Percentiles rank a stretch among this genome's conserved stretches.
These are phyloP conservation scores for Drosophila pandora DNA, from an alignment of 1,140 invertebrate species.

Conservation along the genomic window DNA sequence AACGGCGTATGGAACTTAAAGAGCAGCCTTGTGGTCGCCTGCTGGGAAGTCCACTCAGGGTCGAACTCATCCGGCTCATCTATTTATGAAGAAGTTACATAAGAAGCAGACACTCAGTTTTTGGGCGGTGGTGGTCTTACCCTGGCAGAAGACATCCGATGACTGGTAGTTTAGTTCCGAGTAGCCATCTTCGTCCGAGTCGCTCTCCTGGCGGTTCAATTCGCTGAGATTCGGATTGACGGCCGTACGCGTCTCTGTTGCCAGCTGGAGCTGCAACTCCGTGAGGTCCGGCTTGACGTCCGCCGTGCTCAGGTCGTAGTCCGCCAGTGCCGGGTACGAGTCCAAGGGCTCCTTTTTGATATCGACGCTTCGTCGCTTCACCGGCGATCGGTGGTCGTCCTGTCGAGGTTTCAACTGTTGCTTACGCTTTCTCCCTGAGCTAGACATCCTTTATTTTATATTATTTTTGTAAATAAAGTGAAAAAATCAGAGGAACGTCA, in stretches of 20 bases:
- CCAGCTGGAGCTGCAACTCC: slow-evolving; percentile 59
- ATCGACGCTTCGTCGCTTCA: slow-evolving; percentile 56
- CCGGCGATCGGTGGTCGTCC: slow-evolving; percentile 61
- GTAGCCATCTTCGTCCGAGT: slow-evolving; percentile 71
- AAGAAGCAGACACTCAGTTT: slow-evolving; percentile 1
- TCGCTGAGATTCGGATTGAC: slow-evolving; percentile 13
- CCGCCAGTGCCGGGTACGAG: slow-evolving; percentile 55
- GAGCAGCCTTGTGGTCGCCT: slow-evolving; percentile 34
- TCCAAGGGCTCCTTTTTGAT: slow-evolving; percentile 36
- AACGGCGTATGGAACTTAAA: slow-evolving; percentile 49
- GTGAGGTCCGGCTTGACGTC: slow-evolving; percentile 68
- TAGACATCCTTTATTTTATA: slow-evolving; percentile 44
- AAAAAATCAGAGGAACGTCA: slow-evolving; percentile 21
- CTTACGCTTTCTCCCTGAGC: slow-evolving; percentile 64
- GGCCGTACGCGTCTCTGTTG: slow-evolving; percentile 16
- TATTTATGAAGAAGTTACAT: slow-evolving; percentile 7
- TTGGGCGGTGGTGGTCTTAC: slow-evolving; percentile 26
- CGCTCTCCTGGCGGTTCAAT: slow-evolving; percentile 61
- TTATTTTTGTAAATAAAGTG: slow-evolving; percentile 3
- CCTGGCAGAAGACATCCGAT: slow-evolving; percentile 56
- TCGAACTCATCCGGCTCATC: slow-evolving; percentile 62
- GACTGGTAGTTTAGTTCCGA: slow-evolving; percentile 56
- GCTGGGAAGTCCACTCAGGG: slow-evolving; percentile 57
- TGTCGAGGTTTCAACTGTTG: slow-evolving; percentile 64
- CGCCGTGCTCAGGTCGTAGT: slow-evolving; percentile 54